Percentiles rank a stretch among this genome's conserved stretches.
Conservation (phyloP, 2,113 vertebrate genomes). For the Procapra przewalskii region DNA sequence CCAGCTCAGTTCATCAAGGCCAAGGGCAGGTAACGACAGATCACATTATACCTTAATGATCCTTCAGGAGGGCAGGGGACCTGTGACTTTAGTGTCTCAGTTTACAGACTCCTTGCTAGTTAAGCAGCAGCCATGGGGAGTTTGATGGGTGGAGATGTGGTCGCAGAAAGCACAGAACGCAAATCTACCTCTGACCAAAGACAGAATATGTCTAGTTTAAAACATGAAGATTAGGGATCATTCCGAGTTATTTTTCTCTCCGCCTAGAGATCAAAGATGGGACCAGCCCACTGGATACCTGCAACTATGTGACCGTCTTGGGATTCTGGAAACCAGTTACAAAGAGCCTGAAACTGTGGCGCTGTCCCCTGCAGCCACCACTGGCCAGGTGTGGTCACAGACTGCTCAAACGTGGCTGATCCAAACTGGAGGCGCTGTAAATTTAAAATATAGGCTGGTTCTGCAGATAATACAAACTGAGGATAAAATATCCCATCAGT, state of each 20-base stretch:
- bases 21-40: not conserved
- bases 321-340: not conserved
- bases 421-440: not conserved
- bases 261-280: not conserved
- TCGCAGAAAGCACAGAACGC: not conserved
- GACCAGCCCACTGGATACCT: not conserved
- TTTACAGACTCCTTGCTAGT: not conserved
- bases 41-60: not conserved
- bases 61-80: fast-evolving
- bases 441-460: not conserved
- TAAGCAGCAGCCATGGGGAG: not conserved
- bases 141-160: not conserved
- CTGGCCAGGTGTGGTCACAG: fast-evolving
- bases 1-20: not conserved
- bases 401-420: too few relatives aligned
- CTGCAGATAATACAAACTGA: not conserved
- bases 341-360: not conserved
- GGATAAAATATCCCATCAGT: not conserved
- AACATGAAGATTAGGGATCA: not conserved
- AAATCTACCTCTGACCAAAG: not conserved
- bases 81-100: not conserved
- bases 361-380: not conserved
- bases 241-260: not conserved
- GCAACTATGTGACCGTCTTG: not conserved
- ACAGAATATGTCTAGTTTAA: not conserved